These are phyloP conservation scores for Tetrao urogallus DNA, from an alignment of 2,113 vertebrate species.

Conservation along the genomic window DNA sequence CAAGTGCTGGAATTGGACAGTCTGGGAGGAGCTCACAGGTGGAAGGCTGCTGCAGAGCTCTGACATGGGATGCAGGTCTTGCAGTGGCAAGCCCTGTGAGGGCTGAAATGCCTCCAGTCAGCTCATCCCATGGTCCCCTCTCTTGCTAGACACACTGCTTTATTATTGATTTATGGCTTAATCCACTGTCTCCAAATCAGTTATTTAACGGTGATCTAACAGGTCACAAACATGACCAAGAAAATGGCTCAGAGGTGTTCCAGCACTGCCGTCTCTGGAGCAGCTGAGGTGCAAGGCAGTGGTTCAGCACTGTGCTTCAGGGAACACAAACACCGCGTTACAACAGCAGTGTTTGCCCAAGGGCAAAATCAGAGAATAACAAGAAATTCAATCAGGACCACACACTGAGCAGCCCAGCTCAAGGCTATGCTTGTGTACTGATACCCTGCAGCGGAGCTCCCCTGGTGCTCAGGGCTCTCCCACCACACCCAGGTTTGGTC, in stretches of 20 bases:
- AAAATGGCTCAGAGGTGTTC: background rate
- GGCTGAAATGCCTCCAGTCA: rapidly evolving
- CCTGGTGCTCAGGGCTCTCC: background rate
- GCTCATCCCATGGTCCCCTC: background rate
- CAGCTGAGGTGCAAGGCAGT: rapidly evolving
- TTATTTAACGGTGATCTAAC: background rate
- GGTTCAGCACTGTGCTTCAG: rapidly evolving
- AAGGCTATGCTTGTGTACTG: background rate
- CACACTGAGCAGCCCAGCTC: background rate
- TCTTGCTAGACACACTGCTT: rapidly evolving
- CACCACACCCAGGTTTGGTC: rapidly evolving
- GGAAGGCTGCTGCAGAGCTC: background rate
- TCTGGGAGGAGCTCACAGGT: background rate
- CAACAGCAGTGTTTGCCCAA: rapidly evolving
- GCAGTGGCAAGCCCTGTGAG: rapidly evolving
- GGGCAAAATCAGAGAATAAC: background rate
- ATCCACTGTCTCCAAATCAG: background rate
- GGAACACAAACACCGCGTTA: background rate
- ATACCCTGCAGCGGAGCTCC: background rate
- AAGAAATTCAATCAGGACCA: background rate
- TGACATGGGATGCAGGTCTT: too few species aligned
- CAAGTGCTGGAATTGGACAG: background rate
- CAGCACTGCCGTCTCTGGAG: rapidly evolving
- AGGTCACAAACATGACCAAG: background rate
- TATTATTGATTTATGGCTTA: background rate